These are phyloP conservation scores for Myodes glareolus DNA, from an alignment of 2,113 vertebrate species.

Conservation along the genomic window DNA sequence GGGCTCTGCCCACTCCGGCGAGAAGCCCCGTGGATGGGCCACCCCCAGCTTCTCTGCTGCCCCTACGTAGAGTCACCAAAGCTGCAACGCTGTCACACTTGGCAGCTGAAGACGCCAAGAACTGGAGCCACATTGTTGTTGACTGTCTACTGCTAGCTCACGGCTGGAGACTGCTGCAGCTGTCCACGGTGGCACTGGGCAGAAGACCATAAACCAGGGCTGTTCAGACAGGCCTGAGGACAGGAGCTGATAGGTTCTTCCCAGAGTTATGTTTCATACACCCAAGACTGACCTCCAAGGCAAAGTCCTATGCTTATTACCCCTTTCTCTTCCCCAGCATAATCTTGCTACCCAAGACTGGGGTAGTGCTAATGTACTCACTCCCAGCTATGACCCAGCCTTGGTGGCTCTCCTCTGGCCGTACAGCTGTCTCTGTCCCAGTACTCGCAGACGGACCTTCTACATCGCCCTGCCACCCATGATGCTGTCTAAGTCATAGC, in stretches of 20 bases:
- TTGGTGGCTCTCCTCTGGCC: not conserved
- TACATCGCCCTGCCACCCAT: not conserved
- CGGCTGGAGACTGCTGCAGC: not conserved
- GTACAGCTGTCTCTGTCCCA: not conserved
- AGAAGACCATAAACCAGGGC: not conserved
- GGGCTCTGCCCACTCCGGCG: not conserved
- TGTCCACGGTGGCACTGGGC: not conserved
- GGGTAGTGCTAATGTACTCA: not conserved
- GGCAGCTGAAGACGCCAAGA: not conserved
- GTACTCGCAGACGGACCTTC: not conserved
- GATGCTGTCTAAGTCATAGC: not conserved
- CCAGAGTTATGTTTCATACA: not conserved
- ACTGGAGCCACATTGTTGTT: not conserved
- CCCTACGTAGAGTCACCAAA: not conserved
- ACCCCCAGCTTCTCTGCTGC: not conserved
- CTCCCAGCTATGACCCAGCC: too few relatives aligned
- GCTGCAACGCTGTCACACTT: not conserved
- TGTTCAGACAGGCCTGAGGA: not conserved
- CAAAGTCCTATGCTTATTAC: not conserved
- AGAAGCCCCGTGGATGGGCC: not conserved
- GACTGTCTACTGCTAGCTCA: not conserved
- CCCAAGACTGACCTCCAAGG: not conserved
- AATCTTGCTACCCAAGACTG: not conserved
- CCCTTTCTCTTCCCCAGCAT: not conserved
- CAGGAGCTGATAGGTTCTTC: not conserved